Conservation (phyloP, 2,888 invertebrate genomes). For the Cyrtodaria siliqua region DNA sequence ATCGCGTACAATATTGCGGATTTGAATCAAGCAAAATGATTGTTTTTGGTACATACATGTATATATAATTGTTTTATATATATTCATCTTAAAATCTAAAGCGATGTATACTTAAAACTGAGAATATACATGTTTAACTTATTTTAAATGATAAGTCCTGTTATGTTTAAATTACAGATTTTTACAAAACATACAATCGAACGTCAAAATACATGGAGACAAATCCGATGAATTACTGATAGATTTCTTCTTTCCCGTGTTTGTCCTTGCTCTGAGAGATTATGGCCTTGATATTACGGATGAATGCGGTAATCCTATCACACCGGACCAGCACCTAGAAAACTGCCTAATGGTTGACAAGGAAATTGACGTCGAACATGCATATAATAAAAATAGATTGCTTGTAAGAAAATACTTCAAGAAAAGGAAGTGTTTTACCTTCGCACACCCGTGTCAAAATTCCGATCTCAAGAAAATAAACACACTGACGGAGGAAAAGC, state of each 20-base stretch:
- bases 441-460: constrained; percentile 1
- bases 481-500: not conserved
- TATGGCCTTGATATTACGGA: not conserved
- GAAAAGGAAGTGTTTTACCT: constrained; percentile 10
- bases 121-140: too few species aligned
- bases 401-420: constrained; percentile 13
- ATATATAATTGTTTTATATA: too few species aligned
- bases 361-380: not conserved
- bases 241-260: constrained; percentile 13
- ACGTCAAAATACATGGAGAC: not conserved
- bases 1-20: too few species aligned
- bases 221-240: not conserved
- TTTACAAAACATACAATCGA: constrained; percentile 2
- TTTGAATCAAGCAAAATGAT: too few species aligned
- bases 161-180: not conserved
- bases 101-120: too few species aligned
- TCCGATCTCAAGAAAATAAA: not conserved
- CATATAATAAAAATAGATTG: constrained; percentile 6
- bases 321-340: constrained; percentile 8
- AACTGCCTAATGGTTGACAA: not conserved
- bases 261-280: constrained; percentile 5
- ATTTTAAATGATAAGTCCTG: not conserved
- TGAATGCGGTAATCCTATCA: not conserved
- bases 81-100: too few species aligned
- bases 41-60: too few species aligned